Percentiles rank a stretch among this genome's conserved stretches.
phyloP scores from a whole-genome alignment of 2,797 vertebrate genomes.

The Dallia pectoralis region DNA sequence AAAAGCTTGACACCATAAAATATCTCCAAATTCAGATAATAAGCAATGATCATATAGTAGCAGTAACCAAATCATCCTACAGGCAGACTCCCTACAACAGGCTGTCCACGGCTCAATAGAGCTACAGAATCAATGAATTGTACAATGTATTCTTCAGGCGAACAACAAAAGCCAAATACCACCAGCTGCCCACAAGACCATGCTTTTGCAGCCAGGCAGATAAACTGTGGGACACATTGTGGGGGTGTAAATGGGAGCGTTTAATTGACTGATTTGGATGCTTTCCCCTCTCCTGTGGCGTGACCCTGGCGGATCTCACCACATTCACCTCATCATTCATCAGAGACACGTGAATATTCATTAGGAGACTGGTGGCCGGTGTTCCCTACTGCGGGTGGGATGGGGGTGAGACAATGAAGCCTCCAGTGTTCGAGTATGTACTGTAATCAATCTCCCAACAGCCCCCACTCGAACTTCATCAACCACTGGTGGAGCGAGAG shows the following conservation, averaged over 20 bases:
- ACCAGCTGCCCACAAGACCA: background rate
- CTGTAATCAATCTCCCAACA: conserved; percentile 68
- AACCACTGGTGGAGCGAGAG: conserved; percentile 57
- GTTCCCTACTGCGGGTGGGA: conserved; percentile 40
- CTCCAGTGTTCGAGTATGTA: conserved; percentile 3
- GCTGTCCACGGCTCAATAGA: background rate
- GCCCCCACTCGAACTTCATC: conserved; percentile 65
- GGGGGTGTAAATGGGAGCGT: conserved; percentile 32
- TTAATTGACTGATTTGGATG: conserved; percentile 46
- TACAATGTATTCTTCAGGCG: background rate
- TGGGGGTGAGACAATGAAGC: conserved; percentile 53
- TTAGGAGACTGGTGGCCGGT: conserved; percentile 59
- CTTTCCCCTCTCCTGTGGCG: conserved; percentile 21
- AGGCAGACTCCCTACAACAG: too few species aligned
- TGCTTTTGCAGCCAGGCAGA: background rate
- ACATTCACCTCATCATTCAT: conserved; percentile 45
- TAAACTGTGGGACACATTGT: background rate
- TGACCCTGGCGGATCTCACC: background rate
- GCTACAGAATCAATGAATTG: background rate
- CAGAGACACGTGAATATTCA: conserved; percentile 71
- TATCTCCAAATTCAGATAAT: too few species aligned
- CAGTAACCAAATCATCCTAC: too few species aligned
- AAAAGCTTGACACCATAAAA: too few species aligned
- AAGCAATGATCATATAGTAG: too few species aligned
- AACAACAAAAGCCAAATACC: background rate